A percentile compares a stretch with the other conserved stretches of the same genome.
Evolutionary conservation across 2,113 vertebrate species (phyloP).

Genomic region (Holacanthus passer): DNA sequence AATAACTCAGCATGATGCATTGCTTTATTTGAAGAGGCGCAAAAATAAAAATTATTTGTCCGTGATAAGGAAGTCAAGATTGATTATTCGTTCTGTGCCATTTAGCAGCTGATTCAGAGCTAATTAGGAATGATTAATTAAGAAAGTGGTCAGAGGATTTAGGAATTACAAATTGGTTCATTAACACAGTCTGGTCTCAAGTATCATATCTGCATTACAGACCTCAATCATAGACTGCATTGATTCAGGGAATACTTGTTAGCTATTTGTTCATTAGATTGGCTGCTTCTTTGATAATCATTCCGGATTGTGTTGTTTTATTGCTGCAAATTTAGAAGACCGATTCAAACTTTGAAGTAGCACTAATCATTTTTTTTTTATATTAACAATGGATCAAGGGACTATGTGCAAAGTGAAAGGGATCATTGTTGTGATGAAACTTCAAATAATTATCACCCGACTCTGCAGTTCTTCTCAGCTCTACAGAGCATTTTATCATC

Average conservation of each 20-base stretch:
- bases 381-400: not conserved
- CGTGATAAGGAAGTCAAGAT: slow-evolving; percentile 39
- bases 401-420: not conserved
- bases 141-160: slow-evolving; percentile 40
- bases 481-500: no score
- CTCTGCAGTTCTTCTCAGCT: not conserved
- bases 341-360: not conserved
- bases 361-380: not conserved
- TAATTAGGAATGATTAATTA: slow-evolving; percentile 52
- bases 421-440: not conserved
- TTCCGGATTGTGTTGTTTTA: not conserved
- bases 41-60: slow-evolving; percentile 16
- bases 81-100: slow-evolving; percentile 43
- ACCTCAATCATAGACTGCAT: not conserved
- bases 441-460: not conserved
- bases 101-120: slow-evolving; percentile 46
- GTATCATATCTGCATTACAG: not conserved
- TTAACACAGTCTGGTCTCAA: slow-evolving; percentile 14
- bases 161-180: slow-evolving; percentile 25
- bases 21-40: slow-evolving; percentile 21
- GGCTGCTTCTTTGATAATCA: not conserved
- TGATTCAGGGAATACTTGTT: not conserved
- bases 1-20: slow-evolving; percentile 30
- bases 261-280: not conserved
- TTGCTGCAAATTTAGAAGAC: not conserved